Evolutionary conservation across 2,797 vertebrate genomes (phyloP).

Genomic region (Phylloscopus collybita): DNA sequence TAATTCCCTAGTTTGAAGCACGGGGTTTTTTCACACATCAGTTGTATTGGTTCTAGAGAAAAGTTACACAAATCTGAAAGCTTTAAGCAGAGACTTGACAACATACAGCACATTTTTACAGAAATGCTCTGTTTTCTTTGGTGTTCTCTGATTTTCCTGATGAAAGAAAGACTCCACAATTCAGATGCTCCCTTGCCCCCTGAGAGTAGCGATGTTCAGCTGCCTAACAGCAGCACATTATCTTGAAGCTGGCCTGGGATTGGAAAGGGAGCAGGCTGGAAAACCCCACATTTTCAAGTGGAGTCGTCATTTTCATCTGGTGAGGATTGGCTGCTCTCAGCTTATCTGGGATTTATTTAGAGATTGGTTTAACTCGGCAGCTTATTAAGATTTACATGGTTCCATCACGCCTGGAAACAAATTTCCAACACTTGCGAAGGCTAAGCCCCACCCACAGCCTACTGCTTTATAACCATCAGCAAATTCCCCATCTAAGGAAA

Average conservation of each 20-base stretch:
- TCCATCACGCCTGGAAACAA: constrained; percentile 14
- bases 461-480: neutral
- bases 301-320: neutral
- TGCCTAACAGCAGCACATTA: neutral
- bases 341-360: neutral
- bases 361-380: constrained; percentile 27
- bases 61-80: neutral
- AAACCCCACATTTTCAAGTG: neutral
- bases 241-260: neutral
- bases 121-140: neutral
- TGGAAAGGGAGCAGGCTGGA: neutral
- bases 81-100: neutral
- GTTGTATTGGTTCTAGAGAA: neutral
- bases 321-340: neutral
- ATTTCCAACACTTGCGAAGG: constrained; percentile 8
- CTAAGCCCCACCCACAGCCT: neutral
- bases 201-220: neutral
- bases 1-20: neutral
- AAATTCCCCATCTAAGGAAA: neutral
- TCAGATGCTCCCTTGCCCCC: neutral
- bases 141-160: neutral
- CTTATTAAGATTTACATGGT: constrained; percentile 32
- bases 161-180: neutral
- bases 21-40: neutral
- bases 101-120: neutral